Base-by-base conservation (phyloP, 2,888 invertebrate species). In the Lepidochrysops patricia region DNA sequence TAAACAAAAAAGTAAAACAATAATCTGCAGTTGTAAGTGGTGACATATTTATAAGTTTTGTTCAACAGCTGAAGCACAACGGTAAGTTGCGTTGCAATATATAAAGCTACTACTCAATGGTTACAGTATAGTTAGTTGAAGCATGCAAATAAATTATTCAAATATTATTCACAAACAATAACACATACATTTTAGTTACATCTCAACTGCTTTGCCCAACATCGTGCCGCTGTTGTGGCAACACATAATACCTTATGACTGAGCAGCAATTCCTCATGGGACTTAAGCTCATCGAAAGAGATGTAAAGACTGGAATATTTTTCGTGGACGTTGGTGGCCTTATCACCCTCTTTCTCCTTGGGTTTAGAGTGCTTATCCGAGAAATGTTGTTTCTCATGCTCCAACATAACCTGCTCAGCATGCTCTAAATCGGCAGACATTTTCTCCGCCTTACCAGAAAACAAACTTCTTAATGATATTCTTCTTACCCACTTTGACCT, bases 351-450 rank as follows among this genome's bases (percentile, higher is more conserved):
- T 60, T 80, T 70, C 25, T 74, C 70, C 68, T 75, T 74, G 63
- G 72, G 77, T 73, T 79, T 75, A 61, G 66, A 63, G 62, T 68
- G 73, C 67, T 84, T 86, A 77, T 80, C 81, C 60, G 74, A 76
- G 76, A 84, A 83, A 79, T 85, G 72, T 66, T 80, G 79, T 78
- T 84, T 86, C 72, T 88, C 88, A 72, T 89, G 88, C 77, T 78
- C 84, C 82, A 79, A 84, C 88, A 89, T 87, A 82, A 88, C 85
- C 86, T 89, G 84, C 82, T 87, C 87, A 57, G 88, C 88, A 78
- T 86, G 87, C 77, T 77, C 84, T 87, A 89, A 82, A 76, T 87
- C 88, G 75, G 79, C 84, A 76, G 87, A 78, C 86, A 88, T 81
- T 76, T 79, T 74, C 86, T 86, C 87, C 80, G 89, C 89, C 86